Conservation (phyloP, 1,140 invertebrate species). For the Venturia canescens region DNA sequence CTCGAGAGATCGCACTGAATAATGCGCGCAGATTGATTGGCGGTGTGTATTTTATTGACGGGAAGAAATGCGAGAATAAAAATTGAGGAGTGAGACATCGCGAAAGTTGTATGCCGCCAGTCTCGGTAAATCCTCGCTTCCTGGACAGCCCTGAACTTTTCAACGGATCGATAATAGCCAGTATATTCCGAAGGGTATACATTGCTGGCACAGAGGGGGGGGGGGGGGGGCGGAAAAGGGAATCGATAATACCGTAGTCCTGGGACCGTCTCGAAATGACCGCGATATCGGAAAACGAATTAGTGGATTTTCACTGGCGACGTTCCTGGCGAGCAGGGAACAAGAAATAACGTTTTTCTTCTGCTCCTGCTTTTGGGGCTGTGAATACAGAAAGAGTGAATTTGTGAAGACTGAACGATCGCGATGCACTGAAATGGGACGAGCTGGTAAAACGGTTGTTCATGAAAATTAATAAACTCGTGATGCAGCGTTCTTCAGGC, state of each 20-base stretch:
- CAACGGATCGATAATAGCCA: constrained; percentile 69
- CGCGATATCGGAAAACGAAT: constrained; percentile 10
- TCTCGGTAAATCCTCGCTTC: constrained; percentile 40
- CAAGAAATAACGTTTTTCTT: neutral
- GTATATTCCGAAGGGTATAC: constrained; percentile 61
- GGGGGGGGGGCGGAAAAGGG: constrained; percentile 49
- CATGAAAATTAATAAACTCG: neutral
- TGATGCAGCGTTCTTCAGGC: neutral
- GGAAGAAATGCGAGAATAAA: too few species aligned
- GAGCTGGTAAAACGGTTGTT: too few species aligned
- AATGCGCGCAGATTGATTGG: neutral
- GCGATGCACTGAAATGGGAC: too few species aligned
- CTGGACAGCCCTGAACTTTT: constrained; percentile 71
- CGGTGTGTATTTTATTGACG: neutral
- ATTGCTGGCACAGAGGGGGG: constrained; percentile 24
- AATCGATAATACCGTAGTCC: constrained; percentile 54
- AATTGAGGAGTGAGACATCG: neutral
- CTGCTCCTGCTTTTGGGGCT: too few species aligned
- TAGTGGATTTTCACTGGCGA: neutral
- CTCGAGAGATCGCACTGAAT: too few species aligned
- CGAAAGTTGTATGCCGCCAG: neutral
- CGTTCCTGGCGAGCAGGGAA: neutral
- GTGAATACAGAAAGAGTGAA: neutral
- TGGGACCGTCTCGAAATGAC: constrained; percentile 14
- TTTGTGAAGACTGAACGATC: too few species aligned